A percentile compares a stretch with the other conserved stretches of the same genome.
Evolutionary conservation across 1,140 invertebrate genomes (phyloP).

Genomic region (Drosophila nigrodunni): DNA sequence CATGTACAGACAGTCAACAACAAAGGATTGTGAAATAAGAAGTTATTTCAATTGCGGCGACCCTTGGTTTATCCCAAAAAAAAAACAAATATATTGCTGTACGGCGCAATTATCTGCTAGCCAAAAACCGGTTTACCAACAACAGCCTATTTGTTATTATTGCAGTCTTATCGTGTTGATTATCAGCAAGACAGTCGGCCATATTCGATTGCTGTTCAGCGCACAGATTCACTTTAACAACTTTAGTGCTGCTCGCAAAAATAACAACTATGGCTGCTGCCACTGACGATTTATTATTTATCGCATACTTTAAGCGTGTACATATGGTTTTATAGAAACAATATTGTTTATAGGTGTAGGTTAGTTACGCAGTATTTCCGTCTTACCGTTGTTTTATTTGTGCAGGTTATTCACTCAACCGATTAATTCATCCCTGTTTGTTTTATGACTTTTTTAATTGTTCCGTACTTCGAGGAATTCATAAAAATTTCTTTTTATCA

Average conservation of each 20-base stretch:
- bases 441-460: background rate
- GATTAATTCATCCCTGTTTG: slow-evolving; percentile 2
- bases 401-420: slow-evolving; percentile 10
- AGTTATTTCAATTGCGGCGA: slow-evolving; percentile 4
- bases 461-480: background rate
- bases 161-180: slow-evolving; percentile 46
- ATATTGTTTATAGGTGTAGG: slow-evolving; percentile 41
- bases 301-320: slow-evolving; percentile 8
- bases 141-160: background rate
- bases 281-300: slow-evolving; percentile 32
- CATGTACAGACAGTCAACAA: slow-evolving; percentile 9
- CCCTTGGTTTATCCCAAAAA: background rate
- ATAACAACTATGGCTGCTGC: slow-evolving; percentile 57
- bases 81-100: background rate
- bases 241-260: slow-evolving; percentile 54
- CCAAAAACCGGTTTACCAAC: slow-evolving; percentile 36
- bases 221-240: slow-evolving; percentile 55
- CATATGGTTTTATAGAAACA: slow-evolving; percentile 1
- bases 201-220: slow-evolving; percentile 31
- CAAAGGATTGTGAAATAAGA: slow-evolving; percentile 52
- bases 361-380: slow-evolving; percentile 44
- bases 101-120: slow-evolving; percentile 15
- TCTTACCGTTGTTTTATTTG: slow-evolving; percentile 38
- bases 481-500: slow-evolving; percentile 7
- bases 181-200: slow-evolving; percentile 27